phyloP scores from a whole-genome alignment of 1,140 invertebrate genomes.

The Pseudomyrmex gracilis region DNA sequence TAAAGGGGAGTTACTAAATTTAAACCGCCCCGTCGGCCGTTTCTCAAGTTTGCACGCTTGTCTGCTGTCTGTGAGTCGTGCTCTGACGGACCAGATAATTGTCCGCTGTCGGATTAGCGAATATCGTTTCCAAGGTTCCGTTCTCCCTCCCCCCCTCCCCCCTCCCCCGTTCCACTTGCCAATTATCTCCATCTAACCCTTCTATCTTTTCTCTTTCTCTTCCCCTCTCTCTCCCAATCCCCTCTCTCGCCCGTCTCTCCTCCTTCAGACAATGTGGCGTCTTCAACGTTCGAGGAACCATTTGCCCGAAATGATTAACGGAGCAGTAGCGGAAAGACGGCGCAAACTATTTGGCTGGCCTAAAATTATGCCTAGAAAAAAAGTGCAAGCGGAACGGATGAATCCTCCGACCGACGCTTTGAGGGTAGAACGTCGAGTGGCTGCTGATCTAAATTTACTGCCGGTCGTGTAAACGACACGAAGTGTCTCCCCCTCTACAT shows the following conservation, averaged over 20 bases:
- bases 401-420: constrained; percentile 57
- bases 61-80: constrained; percentile 62
- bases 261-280: background rate
- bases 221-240: background rate
- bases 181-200: constrained; percentile 60
- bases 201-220: background rate
- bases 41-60: constrained; percentile 71
- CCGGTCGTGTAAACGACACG: constrained; percentile 71
- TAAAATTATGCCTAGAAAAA: constrained; percentile 72
- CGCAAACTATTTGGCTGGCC: constrained; percentile 32
- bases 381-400: constrained; percentile 60
- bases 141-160: no score
- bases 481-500: constrained; percentile 65
- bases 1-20: constrained; percentile 72
- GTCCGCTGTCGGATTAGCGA: constrained; percentile 74
- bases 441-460: constrained; percentile 75
- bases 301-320: constrained; percentile 73
- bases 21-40: constrained; percentile 69
- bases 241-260: background rate
- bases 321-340: constrained; percentile 47
- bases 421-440: constrained; percentile 70
- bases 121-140: constrained; percentile 62
- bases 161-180: constrained; percentile 63
- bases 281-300: constrained; percentile 34
- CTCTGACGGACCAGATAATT: constrained; percentile 75